Base-by-base conservation (phyloP, 2,113 vertebrate species). In the Hiodon tergisus region DNA sequence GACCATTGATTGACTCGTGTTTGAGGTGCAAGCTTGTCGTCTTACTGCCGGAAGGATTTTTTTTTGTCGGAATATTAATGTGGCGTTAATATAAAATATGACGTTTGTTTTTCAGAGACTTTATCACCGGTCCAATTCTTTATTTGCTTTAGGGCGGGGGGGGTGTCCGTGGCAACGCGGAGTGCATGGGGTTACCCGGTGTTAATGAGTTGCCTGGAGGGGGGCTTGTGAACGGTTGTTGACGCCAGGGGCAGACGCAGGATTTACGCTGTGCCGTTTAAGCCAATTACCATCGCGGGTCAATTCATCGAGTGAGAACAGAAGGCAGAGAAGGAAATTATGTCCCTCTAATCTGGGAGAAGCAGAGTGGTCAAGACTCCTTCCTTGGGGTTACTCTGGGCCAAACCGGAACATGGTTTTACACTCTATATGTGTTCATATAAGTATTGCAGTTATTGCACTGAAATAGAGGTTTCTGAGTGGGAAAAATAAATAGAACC, bases 271-370 rank as follows among this genome's bases (percentile, higher is more conserved):
- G 31, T 31, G 67, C 60, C 4, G 16, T 61, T 70, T 61, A 76
- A 76, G 67, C 68, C 74, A 57, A 71, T 71, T 76, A 65, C 59
- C 54, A 51, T 51, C 16, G 61, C 31, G 4, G 61, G 60, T 57
- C 67, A 54, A 14, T 10, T 52, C 69, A 10, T 2, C 31, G 1
- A 31, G 31, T 31, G 31, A 31, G 31, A 31, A 31, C 31, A 31
- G 31, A 31, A 31, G 31, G 52, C 14, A 9, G 6, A 46, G 67
- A 17, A 7, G 67, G 51, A 71, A 62, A 50, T 59, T 13, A 31
- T 58, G 10, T 10, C 53, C 54, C 57, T 52, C 9, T 16, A 17
- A 17, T 57, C 69, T 8, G 9, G 31, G 31, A 31, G 31, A 31
- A 31, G 31, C 31, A 47, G 52, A 58, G 69, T 53, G 53, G 69